These are phyloP conservation scores for Strigamia maritima DNA, from an alignment of 2,888 invertebrate species.

Conservation along the genomic window DNA sequence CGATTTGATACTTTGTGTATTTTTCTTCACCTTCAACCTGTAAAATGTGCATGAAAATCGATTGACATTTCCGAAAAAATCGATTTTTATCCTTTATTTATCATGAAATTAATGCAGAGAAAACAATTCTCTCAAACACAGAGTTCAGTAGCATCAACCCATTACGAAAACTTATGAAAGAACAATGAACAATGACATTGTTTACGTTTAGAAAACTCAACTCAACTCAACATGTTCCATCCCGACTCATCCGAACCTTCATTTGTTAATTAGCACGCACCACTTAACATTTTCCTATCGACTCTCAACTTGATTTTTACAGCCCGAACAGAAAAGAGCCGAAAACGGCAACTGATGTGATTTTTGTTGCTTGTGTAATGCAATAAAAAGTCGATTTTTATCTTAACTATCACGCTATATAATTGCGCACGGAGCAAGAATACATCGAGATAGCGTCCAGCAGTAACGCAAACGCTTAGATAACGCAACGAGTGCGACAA, in stretches of 20 bases:
- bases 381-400: slow-evolving; percentile 11
- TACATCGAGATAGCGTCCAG: background rate
- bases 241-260: background rate
- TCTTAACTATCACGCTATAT: slow-evolving; percentile 10
- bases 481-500: background rate
- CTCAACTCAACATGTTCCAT: background rate
- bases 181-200: background rate
- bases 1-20: background rate
- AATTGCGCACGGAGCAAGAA: slow-evolving; percentile 1
- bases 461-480: background rate
- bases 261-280: slow-evolving; percentile 1
- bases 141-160: background rate
- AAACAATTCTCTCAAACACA: too few relatives aligned
- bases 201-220: background rate
- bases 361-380: slow-evolving; percentile 13
- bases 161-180: background rate
- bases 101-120: too few relatives aligned
- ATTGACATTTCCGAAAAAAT: background rate
- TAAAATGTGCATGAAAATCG: background rate
- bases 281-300: background rate
- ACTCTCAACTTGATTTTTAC: background rate
- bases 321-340: background rate
- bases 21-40: background rate
- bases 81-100: background rate
- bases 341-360: background rate